Conservation (phyloP, 2,797 vertebrate species). For the Myiothlypis coronata region DNA sequence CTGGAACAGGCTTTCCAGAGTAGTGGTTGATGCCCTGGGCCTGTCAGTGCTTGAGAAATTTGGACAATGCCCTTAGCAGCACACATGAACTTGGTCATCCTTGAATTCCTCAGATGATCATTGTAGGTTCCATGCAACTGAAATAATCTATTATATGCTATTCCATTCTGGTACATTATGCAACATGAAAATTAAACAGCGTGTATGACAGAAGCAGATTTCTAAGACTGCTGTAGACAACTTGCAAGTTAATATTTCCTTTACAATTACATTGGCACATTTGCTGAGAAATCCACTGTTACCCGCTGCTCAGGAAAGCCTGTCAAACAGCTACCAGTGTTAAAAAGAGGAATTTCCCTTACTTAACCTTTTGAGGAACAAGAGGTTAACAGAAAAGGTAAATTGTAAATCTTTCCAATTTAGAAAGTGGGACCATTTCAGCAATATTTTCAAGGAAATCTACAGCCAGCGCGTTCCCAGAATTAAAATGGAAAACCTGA, state of each 20-base stretch:
- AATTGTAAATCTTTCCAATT: slow-evolving; percentile 54
- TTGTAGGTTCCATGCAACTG: background rate
- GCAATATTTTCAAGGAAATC: slow-evolving; percentile 48
- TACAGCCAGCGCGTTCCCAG: background rate
- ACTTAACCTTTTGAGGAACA: slow-evolving; percentile 46
- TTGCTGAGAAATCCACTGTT: background rate
- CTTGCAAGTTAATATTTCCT: background rate
- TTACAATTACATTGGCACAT: background rate
- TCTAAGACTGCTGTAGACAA: background rate
- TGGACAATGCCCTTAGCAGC: background rate
- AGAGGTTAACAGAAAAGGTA: slow-evolving; percentile 59
- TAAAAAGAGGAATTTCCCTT: slow-evolving; percentile 37
- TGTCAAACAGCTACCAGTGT: slow-evolving; percentile 1
- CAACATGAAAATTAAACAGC: background rate
- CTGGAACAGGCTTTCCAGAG: background rate
- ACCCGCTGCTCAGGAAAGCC: background rate
- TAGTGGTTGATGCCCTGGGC: background rate
- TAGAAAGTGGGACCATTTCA: slow-evolving; percentile 49
- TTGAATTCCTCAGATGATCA: background rate
- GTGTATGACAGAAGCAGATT: background rate
- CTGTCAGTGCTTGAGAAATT: background rate
- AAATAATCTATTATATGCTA: background rate
- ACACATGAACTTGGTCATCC: background rate
- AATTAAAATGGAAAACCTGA: slow-evolving; percentile 70
- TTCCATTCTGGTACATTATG: background rate